These are phyloP conservation scores for Trachythela sp. DNA, from an alignment of 64 coral and sea anemone genomes.

Conservation along the genomic window DNA sequence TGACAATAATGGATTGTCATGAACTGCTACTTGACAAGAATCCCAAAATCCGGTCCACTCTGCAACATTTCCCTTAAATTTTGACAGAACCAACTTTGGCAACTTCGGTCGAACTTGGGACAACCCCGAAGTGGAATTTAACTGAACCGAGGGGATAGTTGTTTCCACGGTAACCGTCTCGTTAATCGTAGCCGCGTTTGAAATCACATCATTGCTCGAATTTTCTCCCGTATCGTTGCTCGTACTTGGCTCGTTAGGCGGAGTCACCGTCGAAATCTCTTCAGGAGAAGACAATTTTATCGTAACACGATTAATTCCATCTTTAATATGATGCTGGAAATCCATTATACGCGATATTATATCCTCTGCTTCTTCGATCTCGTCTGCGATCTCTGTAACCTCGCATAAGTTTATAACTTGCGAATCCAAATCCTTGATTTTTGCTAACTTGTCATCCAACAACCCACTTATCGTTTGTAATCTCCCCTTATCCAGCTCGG, in stretches of 20 bases:
- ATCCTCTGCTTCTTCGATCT: background rate
- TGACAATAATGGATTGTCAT: background rate
- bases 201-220: background rate
- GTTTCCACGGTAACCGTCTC: background rate
- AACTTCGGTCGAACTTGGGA: background rate
- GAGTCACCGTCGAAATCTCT: background rate
- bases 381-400: background rate
- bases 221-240: background rate
- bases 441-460: background rate
- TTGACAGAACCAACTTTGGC: background rate
- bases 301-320: background rate
- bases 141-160: background rate
- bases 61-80: background rate
- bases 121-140: background rate
- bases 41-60: conserved; percentile 19
- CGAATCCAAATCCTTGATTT: background rate
- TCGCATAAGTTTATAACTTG: background rate
- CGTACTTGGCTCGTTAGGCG: background rate
- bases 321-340: background rate
- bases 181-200: background rate
- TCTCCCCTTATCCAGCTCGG: background rate
- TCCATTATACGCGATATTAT: background rate
- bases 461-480: background rate
- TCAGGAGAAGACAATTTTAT: background rate
- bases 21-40: background rate